Percentiles rank a stretch among this genome's conserved stretches.
Evolutionary conservation across 92 coral and sea anemone genomes (phyloP).

Genomic region (Parazoanthus swiftii): DNA sequence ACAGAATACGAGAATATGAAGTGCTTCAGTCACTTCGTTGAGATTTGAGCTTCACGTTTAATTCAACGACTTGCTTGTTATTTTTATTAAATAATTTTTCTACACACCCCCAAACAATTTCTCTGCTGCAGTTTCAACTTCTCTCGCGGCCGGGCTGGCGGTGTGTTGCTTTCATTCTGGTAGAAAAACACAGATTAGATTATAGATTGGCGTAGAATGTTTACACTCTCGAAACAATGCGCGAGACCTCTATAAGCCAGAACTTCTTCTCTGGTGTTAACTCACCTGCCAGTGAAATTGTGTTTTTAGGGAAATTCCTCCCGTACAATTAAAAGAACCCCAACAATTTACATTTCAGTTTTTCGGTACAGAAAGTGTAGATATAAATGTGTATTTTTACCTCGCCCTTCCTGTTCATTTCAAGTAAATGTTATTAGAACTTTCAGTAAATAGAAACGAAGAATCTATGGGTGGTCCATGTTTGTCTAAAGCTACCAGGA

Average conservation of each 20-base stretch:
- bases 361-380: background rate
- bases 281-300: background rate
- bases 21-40: constrained; percentile 3
- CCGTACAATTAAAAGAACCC: background rate
- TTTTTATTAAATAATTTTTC: background rate
- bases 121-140: background rate
- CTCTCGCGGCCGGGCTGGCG: background rate
- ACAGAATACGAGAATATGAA: constrained; percentile 13
- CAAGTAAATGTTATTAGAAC: constrained; percentile 53
- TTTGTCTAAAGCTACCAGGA: constrained; percentile 16
- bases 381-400: constrained; percentile 30
- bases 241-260: background rate
- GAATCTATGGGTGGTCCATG: constrained; percentile 80
- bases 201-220: background rate
- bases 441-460: constrained; percentile 38
- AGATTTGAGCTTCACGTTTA: background rate
- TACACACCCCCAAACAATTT: background rate
- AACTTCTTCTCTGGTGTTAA: background rate
- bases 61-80: background rate
- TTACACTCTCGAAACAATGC: background rate
- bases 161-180: background rate
- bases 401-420: constrained; percentile 63
- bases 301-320: background rate
- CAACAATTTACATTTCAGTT: background rate
- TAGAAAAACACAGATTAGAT: constrained; percentile 25